phyloP scores from a whole-genome alignment of 2,888 invertebrate species.

The Ochropleura leucogaster region DNA sequence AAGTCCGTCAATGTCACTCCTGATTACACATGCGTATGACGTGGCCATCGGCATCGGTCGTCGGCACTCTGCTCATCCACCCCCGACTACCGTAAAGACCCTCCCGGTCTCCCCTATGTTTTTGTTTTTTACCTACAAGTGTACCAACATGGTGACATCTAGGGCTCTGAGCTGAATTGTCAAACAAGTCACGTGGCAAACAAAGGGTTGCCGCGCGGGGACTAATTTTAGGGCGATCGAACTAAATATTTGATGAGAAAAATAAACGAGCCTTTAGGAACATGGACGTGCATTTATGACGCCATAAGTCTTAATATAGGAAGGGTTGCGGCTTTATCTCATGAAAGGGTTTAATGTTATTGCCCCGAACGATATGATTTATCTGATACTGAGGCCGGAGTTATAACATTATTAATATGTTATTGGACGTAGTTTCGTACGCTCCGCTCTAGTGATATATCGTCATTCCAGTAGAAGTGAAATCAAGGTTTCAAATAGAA shows the following conservation, averaged over 20 bases:
- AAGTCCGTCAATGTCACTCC: constrained; percentile 51
- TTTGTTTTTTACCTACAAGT: constrained; percentile 54
- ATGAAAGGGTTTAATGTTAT: constrained; percentile 43
- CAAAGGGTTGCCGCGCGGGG: constrained; percentile 62
- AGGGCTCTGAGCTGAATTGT: constrained; percentile 62
- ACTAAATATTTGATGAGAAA: constrained; percentile 66
- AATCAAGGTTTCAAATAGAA: neutral
- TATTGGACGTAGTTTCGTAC: neutral
- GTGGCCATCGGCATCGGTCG: neutral
- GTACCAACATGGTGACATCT: constrained; percentile 46
- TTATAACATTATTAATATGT: constrained; percentile 29
- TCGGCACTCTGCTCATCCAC: constrained; percentile 13
- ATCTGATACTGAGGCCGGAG: constrained; percentile 9
- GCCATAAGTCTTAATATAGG: constrained; percentile 30
- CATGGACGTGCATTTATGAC: constrained; percentile 45
- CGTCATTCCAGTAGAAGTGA: too few relatives aligned
- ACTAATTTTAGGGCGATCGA: constrained; percentile 61
- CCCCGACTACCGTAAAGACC: constrained; percentile 61
- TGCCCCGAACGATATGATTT: constrained; percentile 21
- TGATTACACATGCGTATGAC: constrained; percentile 52
- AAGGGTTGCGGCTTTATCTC: constrained; percentile 46
- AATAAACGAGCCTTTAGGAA: constrained; percentile 45
- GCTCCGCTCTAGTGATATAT: neutral
- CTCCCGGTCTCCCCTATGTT: constrained; percentile 54
- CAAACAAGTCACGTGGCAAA: constrained; percentile 62